Percentiles rank a stretch among this genome's conserved stretches.
phyloP scores from a whole-genome alignment of 2,797 vertebrate species.

The Nyctalus aviator region DNA sequence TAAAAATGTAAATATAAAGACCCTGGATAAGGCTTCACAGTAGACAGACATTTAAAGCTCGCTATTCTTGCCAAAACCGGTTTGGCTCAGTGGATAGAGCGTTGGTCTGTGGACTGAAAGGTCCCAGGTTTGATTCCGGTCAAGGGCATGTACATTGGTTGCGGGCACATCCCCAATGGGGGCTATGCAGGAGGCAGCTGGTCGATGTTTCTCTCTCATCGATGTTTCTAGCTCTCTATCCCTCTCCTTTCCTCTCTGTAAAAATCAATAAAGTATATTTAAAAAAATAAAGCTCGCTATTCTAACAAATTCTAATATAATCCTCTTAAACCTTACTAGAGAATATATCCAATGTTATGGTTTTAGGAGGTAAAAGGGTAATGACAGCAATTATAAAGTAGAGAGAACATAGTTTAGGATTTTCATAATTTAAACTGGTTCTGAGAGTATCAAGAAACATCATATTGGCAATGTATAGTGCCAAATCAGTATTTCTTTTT shows the following conservation, averaged over 20 bases:
- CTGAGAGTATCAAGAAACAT: conserved; percentile 35
- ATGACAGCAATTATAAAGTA: conserved; percentile 18
- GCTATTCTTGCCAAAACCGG: neutral
- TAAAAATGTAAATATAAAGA: conserved; percentile 3
- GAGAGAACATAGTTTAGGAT: neutral
- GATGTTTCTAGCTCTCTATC: too few relatives aligned
- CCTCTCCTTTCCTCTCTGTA: too few relatives aligned
- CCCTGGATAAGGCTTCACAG: neutral
- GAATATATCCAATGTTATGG: neutral
- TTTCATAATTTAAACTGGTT: conserved; percentile 37
- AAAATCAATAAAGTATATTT: too few relatives aligned
- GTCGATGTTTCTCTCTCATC: too few relatives aligned
- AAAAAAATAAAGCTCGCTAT: neutral
- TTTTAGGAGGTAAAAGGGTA: neutral
- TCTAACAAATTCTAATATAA: neutral
- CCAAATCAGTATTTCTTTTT: neutral
- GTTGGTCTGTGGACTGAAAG: too few relatives aligned
- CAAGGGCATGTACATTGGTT: too few relatives aligned
- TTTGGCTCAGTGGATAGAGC: too few relatives aligned
- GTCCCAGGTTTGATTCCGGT: too few relatives aligned
- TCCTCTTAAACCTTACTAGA: neutral
- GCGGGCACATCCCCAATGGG: too few relatives aligned
- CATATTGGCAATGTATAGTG: neutral
- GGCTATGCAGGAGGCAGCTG: too few relatives aligned
- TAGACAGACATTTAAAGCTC: neutral